Percentiles rank a stretch among this genome's conserved stretches.
Evolutionary conservation across 2,888 invertebrate species (phyloP).

Genomic region (Apotomis capreana): DNA sequence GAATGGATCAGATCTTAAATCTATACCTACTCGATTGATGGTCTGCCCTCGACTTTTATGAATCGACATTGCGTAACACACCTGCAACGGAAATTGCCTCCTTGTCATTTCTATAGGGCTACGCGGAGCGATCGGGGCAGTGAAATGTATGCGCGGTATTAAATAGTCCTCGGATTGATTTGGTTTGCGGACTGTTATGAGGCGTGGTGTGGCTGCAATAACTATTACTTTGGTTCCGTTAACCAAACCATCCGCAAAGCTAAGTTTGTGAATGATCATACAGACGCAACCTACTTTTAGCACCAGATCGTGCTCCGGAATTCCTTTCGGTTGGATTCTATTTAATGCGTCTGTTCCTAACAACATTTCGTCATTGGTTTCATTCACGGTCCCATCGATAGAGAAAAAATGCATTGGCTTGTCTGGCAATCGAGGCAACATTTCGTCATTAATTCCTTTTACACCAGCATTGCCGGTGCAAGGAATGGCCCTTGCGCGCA

Average conservation of each 20-base stretch:
- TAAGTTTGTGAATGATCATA: conserved; percentile 41
- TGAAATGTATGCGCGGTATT: conserved; percentile 41
- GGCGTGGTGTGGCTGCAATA: conserved; percentile 23
- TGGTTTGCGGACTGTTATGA: conserved; percentile 37
- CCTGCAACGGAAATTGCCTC: conserved; percentile 40
- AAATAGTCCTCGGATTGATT: conserved; percentile 23
- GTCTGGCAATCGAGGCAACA: neutral
- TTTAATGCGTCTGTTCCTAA: conserved; percentile 1
- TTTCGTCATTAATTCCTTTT: conserved; percentile 2
- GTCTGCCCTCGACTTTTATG: conserved; percentile 43
- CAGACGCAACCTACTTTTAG: conserved; percentile 36
- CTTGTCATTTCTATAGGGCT: conserved; percentile 38
- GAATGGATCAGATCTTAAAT: conserved; percentile 35
- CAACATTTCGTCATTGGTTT: conserved; percentile 4
- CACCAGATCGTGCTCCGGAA: conserved; percentile 16
- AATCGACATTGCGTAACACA: conserved; percentile 42
- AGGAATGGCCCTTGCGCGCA: conserved; percentile 14
- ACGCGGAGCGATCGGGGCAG: conserved; percentile 33
- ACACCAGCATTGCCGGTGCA: conserved; percentile 13
- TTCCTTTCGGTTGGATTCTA: conserved; percentile 2
- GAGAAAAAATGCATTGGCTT: conserved; percentile 8
- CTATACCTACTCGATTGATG: conserved; percentile 37
- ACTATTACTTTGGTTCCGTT: conserved; percentile 42
- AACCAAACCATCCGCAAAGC: conserved; percentile 38
- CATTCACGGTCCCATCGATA: conserved; percentile 4